These are phyloP conservation scores for Sapajus apella DNA, from an alignment of 2,113 vertebrate genomes.

Conservation along the genomic window DNA sequence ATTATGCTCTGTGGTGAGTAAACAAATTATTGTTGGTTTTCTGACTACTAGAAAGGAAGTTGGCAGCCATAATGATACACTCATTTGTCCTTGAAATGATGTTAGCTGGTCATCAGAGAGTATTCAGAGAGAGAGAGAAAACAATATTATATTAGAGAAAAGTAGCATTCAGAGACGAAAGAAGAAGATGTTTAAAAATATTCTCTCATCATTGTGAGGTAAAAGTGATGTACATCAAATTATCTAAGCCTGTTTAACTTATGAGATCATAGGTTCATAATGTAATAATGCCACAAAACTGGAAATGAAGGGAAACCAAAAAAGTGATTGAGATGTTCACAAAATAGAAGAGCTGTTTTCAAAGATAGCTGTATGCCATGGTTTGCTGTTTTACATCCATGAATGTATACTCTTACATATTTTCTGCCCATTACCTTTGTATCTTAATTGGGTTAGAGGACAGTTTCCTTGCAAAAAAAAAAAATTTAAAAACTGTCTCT, in stretches of 20 bases:
- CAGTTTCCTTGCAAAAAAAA: not conserved
- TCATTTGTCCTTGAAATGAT: not conserved
- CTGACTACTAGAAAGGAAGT: not conserved
- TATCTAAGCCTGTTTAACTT: not conserved
- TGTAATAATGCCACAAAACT: not conserved
- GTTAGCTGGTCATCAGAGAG: not conserved
- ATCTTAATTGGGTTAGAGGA: not conserved
- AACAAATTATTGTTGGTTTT: not conserved
- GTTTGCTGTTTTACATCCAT: not conserved
- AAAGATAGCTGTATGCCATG: accelerated
- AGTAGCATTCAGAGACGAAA: not conserved
- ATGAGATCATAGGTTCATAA: not conserved
- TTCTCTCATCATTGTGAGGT: not conserved
- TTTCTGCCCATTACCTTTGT: not conserved
- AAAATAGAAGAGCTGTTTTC: not conserved
- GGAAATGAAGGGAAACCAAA: not conserved
- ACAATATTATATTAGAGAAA: not conserved
- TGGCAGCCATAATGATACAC: not conserved
- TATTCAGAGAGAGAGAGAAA: not conserved
- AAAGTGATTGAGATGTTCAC: not conserved
- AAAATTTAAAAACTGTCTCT: not conserved
- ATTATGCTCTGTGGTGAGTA: not conserved
- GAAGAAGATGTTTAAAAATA: not conserved
- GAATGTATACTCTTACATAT: not conserved
- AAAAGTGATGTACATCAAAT: not conserved